Evolutionary conservation across 2,797 vertebrate species (phyloP), one percentile per base, ranked within the genome.

Genomic region (Ambastaia sidthimunki): DNA sequence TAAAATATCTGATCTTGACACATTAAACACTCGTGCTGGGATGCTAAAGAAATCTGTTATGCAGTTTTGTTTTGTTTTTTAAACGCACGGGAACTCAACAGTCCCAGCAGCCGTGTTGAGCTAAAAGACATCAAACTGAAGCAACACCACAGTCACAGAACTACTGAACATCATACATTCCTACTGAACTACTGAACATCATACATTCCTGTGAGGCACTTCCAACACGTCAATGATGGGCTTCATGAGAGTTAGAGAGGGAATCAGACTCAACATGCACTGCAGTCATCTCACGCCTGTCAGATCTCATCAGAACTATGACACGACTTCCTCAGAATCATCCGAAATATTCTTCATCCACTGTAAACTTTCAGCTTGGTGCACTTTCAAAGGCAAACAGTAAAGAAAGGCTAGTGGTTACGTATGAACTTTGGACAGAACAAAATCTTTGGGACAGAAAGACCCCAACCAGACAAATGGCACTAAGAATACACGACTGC

Each of bases 181-280:
- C 65, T 68, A 62, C n/a, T n/a, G n/a, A n/a, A n/a, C n/a, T n/a
- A n/a, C 57, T 7, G 44, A 74, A 63, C 63, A 23, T 34, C 55
- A 52, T 59, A 72, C 74, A 83, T 73, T 83, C 69, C 66, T 69
- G 57, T 48, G 69, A 76, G 82, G 82, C 82, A 83, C 82, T 83
- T 83, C 5, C 34, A 59, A 50, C 65, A 76, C 74, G 67, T n/a
- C n/a, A 83, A 79, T 62, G 54, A 76, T 41, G 60, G 82, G 73
- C 66, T 77, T 67, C 62, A 73, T 62, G 62, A 76, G 25, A 57
- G 25, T 60, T 47, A 16, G 31, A 47, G 16, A 13, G 11, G 12
- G 19, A 62, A 25, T 55, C 12, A 73, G 48, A 72, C 65, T 37
- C 13, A 6, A 83, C 82, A 80, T 60, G 80, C 74, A 76, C 23